phyloP scores from a whole-genome alignment of 2,113 vertebrate genomes.

The Empidonax traillii region DNA sequence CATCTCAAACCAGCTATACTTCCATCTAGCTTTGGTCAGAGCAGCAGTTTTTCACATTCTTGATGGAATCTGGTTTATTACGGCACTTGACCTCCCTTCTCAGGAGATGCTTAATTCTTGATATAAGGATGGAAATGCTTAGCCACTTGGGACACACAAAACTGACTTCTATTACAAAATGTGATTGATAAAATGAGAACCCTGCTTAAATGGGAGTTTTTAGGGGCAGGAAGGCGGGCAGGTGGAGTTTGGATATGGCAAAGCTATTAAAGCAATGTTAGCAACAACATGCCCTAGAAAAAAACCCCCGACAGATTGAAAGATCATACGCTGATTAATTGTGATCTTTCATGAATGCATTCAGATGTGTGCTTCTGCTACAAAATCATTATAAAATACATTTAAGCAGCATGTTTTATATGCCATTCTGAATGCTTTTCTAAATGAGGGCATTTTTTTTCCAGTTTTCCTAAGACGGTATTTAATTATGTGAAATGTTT shows the following conservation, averaged over 20 bases:
- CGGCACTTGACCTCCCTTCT: slow-evolving; percentile 38
- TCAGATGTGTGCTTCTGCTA: slow-evolving; percentile 11
- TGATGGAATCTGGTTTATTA: slow-evolving; percentile 49
- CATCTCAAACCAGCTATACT: neutral
- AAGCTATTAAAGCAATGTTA: slow-evolving; percentile 17
- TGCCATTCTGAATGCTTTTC: slow-evolving; percentile 38
- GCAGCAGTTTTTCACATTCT: neutral
- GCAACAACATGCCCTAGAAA: neutral
- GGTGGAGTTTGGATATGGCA: neutral
- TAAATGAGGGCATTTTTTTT: slow-evolving; percentile 24
- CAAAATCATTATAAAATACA: slow-evolving; percentile 42
- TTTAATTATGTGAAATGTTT: slow-evolving; percentile 67
- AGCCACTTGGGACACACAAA: neutral
- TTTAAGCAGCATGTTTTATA: slow-evolving; percentile 46
- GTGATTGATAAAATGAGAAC: slow-evolving; percentile 44
- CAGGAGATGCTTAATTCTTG: slow-evolving; percentile 31
- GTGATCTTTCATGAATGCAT: slow-evolving; percentile 21
- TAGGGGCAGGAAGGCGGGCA: neutral
- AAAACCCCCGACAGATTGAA: neutral
- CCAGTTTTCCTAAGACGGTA: slow-evolving; percentile 36
- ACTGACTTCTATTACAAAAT: slow-evolving; percentile 5
- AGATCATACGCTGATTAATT: slow-evolving; percentile 21
- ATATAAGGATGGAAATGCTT: slow-evolving; percentile 28
- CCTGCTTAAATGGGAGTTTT: slow-evolving; percentile 19
- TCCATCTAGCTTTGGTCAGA: slow-evolving; percentile 20